Evolutionary conservation across 2,113 vertebrate genomes (phyloP), one percentile per base, ranked within the genome.

Genomic region (Anoura caudifer): DNA sequence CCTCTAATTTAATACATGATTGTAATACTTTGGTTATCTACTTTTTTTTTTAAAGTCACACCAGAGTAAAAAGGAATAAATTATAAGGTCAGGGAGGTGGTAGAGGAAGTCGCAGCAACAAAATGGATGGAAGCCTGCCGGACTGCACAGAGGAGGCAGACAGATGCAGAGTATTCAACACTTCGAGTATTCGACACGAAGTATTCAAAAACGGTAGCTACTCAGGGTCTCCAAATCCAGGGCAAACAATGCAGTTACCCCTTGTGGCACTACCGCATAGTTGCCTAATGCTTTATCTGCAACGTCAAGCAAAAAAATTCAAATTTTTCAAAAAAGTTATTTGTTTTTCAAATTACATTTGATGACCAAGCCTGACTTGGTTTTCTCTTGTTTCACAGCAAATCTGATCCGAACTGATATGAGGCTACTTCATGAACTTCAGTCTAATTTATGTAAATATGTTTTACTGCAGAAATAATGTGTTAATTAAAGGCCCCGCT

Each of bases 391-490:
- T 76, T 59, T 92, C 45, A 7, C 19, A 92, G 54, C 54, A 91
- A 65, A 52, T 93, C 36, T 79, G 26, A 41, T 79, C 82, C 77
- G 70, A 87, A 75, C 17, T 87, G 45, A 69, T 50, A 43, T 15
- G 45, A 84, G 41, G 17, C 63, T 47, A 56, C 69, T 82, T 17
- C n/a, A 72, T 2, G 52, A 84, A 38, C 41, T 85, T 84, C 24
- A 56, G 67, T 89, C 73, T 77, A 77, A 88, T 86, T 87, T 61
- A 5, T 82, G n/a, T 72, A 63, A 69, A 38, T 90, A 9, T 59
- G 50, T 75, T 92, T 92, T 92, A 45, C 52, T 84, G 72, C 61
- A 82, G 85, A 92, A 96, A 90, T 28, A 77, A 85, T 16, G 67
- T 93, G 73, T 70, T 80, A 45, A 85, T 94, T 81, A 97, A 26